Evolutionary conservation across 1,140 invertebrate species (phyloP).

Genomic region (Platyscapa corneri): DNA sequence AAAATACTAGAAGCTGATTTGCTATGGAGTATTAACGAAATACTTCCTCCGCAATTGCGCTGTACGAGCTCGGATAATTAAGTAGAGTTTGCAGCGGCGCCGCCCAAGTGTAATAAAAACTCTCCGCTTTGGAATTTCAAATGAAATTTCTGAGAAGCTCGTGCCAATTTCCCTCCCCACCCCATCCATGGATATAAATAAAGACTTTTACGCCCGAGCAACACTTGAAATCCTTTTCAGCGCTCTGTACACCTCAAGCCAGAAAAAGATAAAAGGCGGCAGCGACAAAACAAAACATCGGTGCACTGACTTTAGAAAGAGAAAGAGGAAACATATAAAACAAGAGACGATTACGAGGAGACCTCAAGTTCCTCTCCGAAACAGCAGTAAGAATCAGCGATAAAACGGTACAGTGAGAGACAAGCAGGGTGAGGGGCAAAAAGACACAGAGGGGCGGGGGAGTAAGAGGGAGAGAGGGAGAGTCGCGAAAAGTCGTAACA

Average conservation of each 20-base stretch:
- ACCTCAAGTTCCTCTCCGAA: conserved; percentile 32
- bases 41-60: not conserved
- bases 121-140: conserved; percentile 28
- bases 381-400: conserved; percentile 40
- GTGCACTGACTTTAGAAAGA: not conserved
- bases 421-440: too few species aligned
- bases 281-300: not conserved
- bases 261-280: not conserved
- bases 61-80: conserved; percentile 17
- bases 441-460: too few species aligned
- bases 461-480: not conserved
- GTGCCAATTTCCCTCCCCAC: conserved; percentile 9
- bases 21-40: conserved; percentile 16
- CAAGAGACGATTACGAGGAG: conserved; percentile 41
- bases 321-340: conserved; percentile 20
- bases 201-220: conserved; percentile 30
- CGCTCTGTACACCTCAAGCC: not conserved
- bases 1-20: conserved; percentile 19
- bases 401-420: conserved; percentile 14
- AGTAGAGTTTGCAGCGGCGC: conserved; percentile 8
- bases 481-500: conserved; percentile 37
- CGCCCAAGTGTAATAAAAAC: conserved; percentile 32
- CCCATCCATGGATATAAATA: conserved; percentile 26
- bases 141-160: conserved; percentile 28
- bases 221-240: conserved; percentile 28